Conservation (phyloP, 1,140 invertebrate genomes). For the Papilio helenus region DNA sequence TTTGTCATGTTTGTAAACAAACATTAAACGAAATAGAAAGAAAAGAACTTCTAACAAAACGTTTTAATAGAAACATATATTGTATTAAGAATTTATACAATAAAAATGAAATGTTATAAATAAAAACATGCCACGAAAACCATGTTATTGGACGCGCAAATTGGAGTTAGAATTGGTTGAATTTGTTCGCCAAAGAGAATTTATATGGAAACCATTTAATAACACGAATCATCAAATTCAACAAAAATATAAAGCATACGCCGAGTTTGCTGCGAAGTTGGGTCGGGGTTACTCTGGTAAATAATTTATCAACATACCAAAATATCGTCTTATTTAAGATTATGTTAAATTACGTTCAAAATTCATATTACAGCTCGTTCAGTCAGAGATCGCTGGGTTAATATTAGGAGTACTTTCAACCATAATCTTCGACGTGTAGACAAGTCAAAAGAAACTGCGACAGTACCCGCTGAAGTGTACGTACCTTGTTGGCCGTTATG, state of each 20-base stretch:
- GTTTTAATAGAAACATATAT: neutral
- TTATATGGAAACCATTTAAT: slow-evolving; percentile 70
- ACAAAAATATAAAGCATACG: slow-evolving; percentile 76
- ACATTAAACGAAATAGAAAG: neutral
- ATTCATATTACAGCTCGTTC: slow-evolving; percentile 63
- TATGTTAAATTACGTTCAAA: neutral
- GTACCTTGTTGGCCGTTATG: slow-evolving; percentile 77
- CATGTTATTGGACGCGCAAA: slow-evolving; percentile 74
- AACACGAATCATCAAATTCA: slow-evolving; percentile 77
- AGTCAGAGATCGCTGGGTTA: slow-evolving; percentile 76
- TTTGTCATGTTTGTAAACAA: neutral
- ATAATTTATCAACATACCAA: neutral
- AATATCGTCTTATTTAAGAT: neutral
- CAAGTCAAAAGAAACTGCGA: slow-evolving; percentile 62
- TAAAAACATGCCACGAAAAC: slow-evolving; percentile 62
- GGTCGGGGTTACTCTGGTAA: slow-evolving; percentile 72
- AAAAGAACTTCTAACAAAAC: no score
- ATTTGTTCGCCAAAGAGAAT: slow-evolving; percentile 67
- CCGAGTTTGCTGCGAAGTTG: slow-evolving; percentile 70
- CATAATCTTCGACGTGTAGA: slow-evolving; percentile 71
- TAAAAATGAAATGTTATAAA: neutral
- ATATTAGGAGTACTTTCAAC: slow-evolving; percentile 76
- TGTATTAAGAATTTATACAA: neutral
- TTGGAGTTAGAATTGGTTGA: slow-evolving; percentile 71
- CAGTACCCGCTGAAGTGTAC: slow-evolving; percentile 60